Conservation (phyloP, 2,797 vertebrate genomes). For the Pseudochaenichthys georgianus region DNA sequence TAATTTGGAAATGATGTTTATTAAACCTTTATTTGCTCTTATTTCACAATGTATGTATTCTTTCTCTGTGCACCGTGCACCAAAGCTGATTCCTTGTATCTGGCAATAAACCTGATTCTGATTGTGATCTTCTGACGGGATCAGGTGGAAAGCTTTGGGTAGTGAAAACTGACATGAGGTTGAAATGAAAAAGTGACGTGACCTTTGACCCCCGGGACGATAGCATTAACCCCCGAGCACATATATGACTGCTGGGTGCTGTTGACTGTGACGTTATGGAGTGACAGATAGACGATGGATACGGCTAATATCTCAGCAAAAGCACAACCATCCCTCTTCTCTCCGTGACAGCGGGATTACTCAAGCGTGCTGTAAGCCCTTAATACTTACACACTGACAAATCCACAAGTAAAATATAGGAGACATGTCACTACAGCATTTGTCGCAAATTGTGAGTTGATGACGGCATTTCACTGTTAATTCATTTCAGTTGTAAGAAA, state of each 20-base stretch:
- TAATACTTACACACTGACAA: conserved; percentile 63
- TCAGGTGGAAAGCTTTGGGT: neutral
- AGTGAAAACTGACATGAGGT: conserved; percentile 40
- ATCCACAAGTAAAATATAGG: conserved; percentile 53
- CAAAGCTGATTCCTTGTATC: too few species aligned
- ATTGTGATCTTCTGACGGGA: conserved; percentile 4
- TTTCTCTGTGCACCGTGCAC: too few species aligned
- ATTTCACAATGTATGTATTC: too few species aligned
- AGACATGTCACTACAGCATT: conserved; percentile 39
- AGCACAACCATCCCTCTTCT: conserved; percentile 61
- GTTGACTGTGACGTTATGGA: conserved; percentile 46
- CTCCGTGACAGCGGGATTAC: conserved; percentile 71
- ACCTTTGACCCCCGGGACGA: conserved; percentile 46
- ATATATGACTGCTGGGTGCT: conserved; percentile 35
- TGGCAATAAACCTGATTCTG: too few species aligned
- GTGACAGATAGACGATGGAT: conserved; percentile 67
- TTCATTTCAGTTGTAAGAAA: conserved; percentile 60
- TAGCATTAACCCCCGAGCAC: conserved; percentile 45
- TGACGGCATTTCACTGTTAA: conserved; percentile 53
- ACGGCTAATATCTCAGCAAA: conserved; percentile 70
- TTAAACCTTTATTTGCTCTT: too few species aligned
- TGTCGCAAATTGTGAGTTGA: conserved; percentile 48
- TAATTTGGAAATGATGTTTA: too few species aligned
- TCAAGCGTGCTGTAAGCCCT: conserved; percentile 55
- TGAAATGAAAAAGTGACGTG: conserved; percentile 31